Evolutionary conservation across 2,888 invertebrate genomes (phyloP), one percentile per base, ranked within the genome.

Genomic region (Campoplex nolae): DNA sequence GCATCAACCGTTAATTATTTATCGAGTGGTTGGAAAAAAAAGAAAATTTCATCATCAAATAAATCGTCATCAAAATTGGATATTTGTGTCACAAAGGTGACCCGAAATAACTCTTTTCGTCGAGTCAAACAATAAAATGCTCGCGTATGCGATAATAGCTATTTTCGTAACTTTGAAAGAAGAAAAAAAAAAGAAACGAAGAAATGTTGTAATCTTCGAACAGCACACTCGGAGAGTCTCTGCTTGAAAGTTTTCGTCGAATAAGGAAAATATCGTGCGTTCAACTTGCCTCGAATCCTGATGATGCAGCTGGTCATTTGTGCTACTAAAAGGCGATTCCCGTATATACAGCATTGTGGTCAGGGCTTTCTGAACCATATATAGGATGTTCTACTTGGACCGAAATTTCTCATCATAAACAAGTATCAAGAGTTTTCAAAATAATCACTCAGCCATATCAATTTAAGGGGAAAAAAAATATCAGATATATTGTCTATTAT

Each of bases 291-390:
- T 38, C 62, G 62, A 62, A 35, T 48, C 65, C 32, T 13, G 35
- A 51, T 35, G 80, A 62, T 68, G 67, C 70, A 70, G 76, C 74
- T 54, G 80, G 70, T 28, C 70, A 58, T 58, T 18, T 75, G 45
- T 23, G 51, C 23, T 38, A 6, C 38, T 32, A 38, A 65, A 70
- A 48, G 16, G 62, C 75, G 70, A 84, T 84, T 81, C 75, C 48
- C 68, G 56, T 45, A 45, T 82, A 84, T 78, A 75, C 81, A 74
- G 77, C 68, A 82, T 79, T 87, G 84, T 82, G 84, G 87, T 87
- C 79, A 84, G 68, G 80, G 86, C 81, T 83, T 51, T 82, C 58
- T 70, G 56, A 65, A 62, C 88, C 87, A 78, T 88, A 84, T 88
- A 88, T 54, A 88, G 82, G 81, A 83, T 83, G 87, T 68, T 83